phyloP scores from a whole-genome alignment of 2,797 vertebrate species.

The Microctenopoma lineatum region DNA sequence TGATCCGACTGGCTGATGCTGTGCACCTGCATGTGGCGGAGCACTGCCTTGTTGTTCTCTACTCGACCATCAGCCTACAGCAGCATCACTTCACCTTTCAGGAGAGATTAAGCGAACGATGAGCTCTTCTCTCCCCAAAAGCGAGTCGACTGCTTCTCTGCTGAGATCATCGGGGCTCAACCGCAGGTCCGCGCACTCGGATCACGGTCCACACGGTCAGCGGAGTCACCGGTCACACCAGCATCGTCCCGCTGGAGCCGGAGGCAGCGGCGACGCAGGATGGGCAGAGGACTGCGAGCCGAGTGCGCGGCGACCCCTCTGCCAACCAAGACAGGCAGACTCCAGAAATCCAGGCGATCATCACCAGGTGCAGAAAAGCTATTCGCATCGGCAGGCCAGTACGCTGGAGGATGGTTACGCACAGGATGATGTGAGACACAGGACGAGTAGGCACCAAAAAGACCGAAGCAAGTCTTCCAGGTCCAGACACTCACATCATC shows the following conservation, averaged over 20 bases:
- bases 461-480: constrained; percentile 70
- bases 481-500: constrained; percentile 72
- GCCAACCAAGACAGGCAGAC: constrained; percentile 82
- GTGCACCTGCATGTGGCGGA: constrained; percentile 63
- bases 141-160: constrained; percentile 90
- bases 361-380: constrained; percentile 70
- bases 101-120: constrained; percentile 70
- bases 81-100: constrained; percentile 32
- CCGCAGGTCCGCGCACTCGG: constrained; percentile 74
- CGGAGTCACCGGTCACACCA: constrained; percentile 68
- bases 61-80: constrained; percentile 33
- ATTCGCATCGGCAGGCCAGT: constrained; percentile 72
- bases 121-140: constrained; percentile 89
- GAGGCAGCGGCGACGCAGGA: constrained; percentile 64
- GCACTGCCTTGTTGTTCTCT: constrained; percentile 41
- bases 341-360: constrained; percentile 55
- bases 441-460: constrained; percentile 58
- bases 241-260: constrained; percentile 44
- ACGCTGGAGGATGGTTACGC: constrained; percentile 72
- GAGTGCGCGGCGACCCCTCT: constrained; percentile 91
- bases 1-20: constrained; percentile 39
- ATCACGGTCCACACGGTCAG: constrained; percentile 67
- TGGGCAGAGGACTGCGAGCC: constrained; percentile 86
- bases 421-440: constrained; percentile 72
- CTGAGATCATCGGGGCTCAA: constrained; percentile 81